Conservation (phyloP, 2,113 vertebrate species). For the Prolemur simus region DNA sequence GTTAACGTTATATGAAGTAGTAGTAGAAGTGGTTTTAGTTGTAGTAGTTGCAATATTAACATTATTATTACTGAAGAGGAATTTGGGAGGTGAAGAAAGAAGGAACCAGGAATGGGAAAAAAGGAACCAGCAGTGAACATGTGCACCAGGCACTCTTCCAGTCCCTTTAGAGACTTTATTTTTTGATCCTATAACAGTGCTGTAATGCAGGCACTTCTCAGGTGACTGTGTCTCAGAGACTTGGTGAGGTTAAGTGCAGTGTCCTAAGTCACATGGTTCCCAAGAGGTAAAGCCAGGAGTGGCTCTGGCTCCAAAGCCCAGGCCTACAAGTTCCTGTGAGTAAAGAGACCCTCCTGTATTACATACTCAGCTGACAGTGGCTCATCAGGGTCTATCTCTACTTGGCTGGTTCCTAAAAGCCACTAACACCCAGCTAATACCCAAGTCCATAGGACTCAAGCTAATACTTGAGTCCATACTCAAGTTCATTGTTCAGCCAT, state of each 20-base stretch:
- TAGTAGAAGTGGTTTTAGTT: background rate
- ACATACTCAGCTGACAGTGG: background rate
- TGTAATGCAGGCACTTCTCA: background rate
- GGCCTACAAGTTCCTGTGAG: background rate
- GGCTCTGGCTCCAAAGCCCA: background rate
- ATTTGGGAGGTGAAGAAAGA: background rate
- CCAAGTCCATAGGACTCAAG: too few relatives aligned
- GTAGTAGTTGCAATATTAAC: background rate
- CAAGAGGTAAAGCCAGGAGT: background rate
- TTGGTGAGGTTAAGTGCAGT: background rate
- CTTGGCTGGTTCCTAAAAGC: background rate
- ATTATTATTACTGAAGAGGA: background rate
- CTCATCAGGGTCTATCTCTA: background rate
- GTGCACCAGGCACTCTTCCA: background rate
- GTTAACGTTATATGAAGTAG: background rate
- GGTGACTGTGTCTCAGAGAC: background rate
- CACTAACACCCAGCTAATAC: background rate
- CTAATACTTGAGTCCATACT: background rate
- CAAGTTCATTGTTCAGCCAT: background rate
- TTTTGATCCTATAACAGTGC: background rate
- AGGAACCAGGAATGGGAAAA: background rate
- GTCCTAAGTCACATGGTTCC: background rate
- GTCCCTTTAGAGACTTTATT: background rate
- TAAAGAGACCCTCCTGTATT: background rate
- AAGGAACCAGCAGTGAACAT: background rate